Conservation (phyloP, 2,888 invertebrate species). For the Synergus umbraculus region DNA sequence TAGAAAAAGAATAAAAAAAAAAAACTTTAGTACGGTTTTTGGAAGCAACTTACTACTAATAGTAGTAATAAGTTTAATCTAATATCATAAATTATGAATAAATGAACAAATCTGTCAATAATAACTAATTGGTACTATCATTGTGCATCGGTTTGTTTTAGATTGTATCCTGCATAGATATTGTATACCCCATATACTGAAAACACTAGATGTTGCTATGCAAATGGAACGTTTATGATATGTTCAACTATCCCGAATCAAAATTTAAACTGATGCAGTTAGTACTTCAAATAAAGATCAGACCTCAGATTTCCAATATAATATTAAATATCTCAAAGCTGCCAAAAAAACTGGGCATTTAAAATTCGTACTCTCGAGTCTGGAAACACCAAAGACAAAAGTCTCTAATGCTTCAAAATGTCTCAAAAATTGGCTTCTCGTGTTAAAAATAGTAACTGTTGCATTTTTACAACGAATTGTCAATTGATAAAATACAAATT, state of each 20-base stretch:
- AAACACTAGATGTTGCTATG: constrained; percentile 30
- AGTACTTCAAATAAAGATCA: not conserved
- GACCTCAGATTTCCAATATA: not conserved
- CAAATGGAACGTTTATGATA: constrained; percentile 38
- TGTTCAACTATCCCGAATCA: constrained; percentile 36
- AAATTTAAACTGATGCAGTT: constrained; percentile 7
- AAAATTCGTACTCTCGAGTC: too few species aligned
- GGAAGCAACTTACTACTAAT: constrained; percentile 25
- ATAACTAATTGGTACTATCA: constrained; percentile 27
- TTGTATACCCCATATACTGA: not conserved
- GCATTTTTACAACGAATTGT: not conserved
- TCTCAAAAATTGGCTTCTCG: not conserved
- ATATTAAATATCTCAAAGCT: not conserved
- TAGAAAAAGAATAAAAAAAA: constrained; percentile 3
- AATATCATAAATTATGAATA: not conserved
- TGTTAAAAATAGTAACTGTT: not conserved
- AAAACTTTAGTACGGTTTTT: constrained; percentile 15
- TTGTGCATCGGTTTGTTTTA: constrained; percentile 30
- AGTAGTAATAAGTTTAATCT: not conserved
- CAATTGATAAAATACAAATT: not conserved
- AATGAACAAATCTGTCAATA: constrained; percentile 14
- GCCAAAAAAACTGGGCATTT: not conserved
- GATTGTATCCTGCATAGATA: constrained; percentile 13
- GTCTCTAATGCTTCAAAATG: not conserved
- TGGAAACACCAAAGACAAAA: not conserved